Base-by-base conservation (phyloP, 1,140 invertebrate genomes). In the Drosophila ananassae region DNA sequence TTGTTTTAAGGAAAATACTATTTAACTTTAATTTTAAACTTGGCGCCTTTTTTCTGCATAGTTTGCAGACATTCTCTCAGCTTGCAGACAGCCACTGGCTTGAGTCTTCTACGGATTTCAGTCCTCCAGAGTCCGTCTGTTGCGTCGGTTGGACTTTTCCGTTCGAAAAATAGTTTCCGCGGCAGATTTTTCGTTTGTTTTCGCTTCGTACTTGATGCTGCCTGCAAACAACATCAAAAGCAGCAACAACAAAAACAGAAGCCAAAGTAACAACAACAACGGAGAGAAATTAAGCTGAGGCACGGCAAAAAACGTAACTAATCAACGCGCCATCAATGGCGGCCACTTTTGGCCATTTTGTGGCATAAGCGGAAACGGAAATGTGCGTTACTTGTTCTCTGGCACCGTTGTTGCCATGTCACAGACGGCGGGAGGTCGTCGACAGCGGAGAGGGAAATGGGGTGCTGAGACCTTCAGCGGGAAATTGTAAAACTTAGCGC, bases 401-500 rank as follows among this genome's bases (percentile, higher is more conserved):
- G 60, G 61, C 56, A 61, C 71, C 50, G 44, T 47, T 47, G 44
- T 47, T 47, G 44, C 44, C 44, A 47, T 47, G 17, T 47, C 44
- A 21, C 3, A 21, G 55, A 25, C 37, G 34, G 61, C 4, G 10
- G 48, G 28, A n/a, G 34, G 28, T 28, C 24, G 13, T 51, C n/a
- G 56, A 28, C 25, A 28, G 25, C 25, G 25, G 25, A 22, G 41
- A 39, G 59, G 48, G 46, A 51, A 46, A 24, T 68, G 13, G 62
- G 60, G 60, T 24, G 63, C 21, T 25, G 60, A 58, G 82, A 87
- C 82, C 82, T 85, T 85, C 82, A 72, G 51, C 57, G 62, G 62
- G 64, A 71, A 81, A 85, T 87, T 87, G 80, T 76, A 87, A 47
- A 87, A 68, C 82, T 87, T 62, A 81, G 60, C 77, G 73, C 67